Evolutionary conservation across 2,888 invertebrate genomes (phyloP), one percentile per base, ranked within the genome.

Genomic region (Aphodius sticticus): DNA sequence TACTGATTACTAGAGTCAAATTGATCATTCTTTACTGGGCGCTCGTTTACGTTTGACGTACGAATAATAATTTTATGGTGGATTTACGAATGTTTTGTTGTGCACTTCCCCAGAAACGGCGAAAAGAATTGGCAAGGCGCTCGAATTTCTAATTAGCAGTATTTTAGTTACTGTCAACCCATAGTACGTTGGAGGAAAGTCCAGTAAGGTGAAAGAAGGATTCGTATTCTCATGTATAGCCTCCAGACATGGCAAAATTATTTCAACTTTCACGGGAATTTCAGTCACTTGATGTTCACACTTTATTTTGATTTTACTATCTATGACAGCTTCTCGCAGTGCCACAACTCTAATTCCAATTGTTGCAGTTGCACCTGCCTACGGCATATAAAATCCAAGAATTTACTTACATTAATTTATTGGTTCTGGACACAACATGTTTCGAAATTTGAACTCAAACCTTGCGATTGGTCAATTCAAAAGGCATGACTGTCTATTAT

Each of bases 161-260:
- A 36, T 74, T 35, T 36, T 26, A 2, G 74, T 36, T n/a, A n/a
- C 35, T 26, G 16, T 9, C n/a, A 36, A 26, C 7, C 74, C 74
- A 14, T 74, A 74, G 12, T 74, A 74, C 6, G 74, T 74, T 36
- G 74, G 74, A n/a, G 74, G 74, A 74, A 74, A 74, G n/a, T 26
- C 35, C 15, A 74, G 35, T 36, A 35, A 36, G n/a, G 74, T 74
- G 37, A 74, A 74, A 12, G 16, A 36, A 36, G 35, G 36, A n/a
- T 16, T 74, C 7, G 74, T 37, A 74, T 74, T 74, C 36, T 35
- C 36, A 74, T 74, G 74, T 6, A 74, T 74, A 7, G 37, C 74
- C 37, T 74, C 74, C 26, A 74, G 35, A 36, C 35, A 36, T 7
- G 74, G 74, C 6, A 74, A 12, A n/a, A 74, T 74, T 0, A 74